A percentile compares a stretch with the other conserved stretches of the same genome.
Evolutionary conservation across 2,113 vertebrate genomes (phyloP).

Genomic region (Hydrochoerus hydrochaeris): DNA sequence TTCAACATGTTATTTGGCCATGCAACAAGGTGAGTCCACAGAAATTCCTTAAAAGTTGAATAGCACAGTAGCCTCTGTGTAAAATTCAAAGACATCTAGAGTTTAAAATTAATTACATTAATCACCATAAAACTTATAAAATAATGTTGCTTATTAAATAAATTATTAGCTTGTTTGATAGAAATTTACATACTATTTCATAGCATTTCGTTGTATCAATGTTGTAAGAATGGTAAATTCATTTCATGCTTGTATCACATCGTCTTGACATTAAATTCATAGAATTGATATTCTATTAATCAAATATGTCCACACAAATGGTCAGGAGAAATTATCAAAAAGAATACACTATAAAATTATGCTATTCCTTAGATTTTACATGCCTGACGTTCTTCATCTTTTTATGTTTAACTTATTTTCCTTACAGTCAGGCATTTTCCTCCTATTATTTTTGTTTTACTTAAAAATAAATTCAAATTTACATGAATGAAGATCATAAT

Average conservation of each 20-base stretch:
- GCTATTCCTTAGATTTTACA: not conserved
- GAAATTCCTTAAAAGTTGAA: not conserved
- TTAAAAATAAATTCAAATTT: not conserved
- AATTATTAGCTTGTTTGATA: not conserved
- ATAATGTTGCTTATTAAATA: not conserved
- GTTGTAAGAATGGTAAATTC: not conserved
- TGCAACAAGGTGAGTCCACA: not conserved
- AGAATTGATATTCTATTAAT: not conserved
- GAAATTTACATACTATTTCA: not conserved
- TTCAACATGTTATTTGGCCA: not conserved
- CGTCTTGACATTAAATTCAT: not conserved
- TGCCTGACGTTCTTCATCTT: not conserved
- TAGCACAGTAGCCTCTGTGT: not conserved
- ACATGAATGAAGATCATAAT: not conserved
- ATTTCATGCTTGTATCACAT: not conserved
- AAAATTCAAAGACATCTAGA: not conserved
- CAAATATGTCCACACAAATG: not conserved
- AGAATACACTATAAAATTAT: not conserved
- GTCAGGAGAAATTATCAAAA: not conserved
- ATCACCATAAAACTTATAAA: not conserved
- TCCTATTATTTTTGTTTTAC: not conserved
- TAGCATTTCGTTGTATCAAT: not conserved
- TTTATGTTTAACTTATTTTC: not conserved
- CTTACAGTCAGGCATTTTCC: not conserved
- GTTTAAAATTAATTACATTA: constrained; percentile 14